Evolutionary conservation across 2,888 invertebrate species (phyloP).

Genomic region (Ennomos erosarius): DNA sequence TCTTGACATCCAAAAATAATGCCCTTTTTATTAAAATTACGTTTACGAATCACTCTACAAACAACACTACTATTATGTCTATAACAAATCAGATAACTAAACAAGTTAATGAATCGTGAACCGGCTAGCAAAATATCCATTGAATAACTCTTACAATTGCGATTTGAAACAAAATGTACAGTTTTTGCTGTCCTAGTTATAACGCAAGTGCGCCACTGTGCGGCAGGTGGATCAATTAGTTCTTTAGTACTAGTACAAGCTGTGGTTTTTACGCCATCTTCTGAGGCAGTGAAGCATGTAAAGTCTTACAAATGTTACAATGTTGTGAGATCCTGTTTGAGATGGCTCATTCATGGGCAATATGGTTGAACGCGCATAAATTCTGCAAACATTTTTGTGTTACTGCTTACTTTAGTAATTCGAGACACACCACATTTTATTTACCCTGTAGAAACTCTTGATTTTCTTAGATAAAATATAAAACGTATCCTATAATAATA

Average conservation of each 20-base stretch:
- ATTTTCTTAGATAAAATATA: no score
- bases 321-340: constrained; percentile 14
- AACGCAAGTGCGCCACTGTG: constrained; percentile 10
- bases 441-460: no score
- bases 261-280: constrained; percentile 15
- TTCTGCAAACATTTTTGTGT: neutral
- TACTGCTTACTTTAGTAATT: no score
- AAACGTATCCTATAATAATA: no score
- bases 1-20: neutral
- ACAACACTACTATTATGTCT: constrained; percentile 1
- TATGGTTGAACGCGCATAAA: neutral
- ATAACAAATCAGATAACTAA: constrained; percentile 12
- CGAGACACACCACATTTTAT: no score
- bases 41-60: neutral
- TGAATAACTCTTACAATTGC: neutral
- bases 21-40: neutral
- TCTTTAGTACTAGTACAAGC: neutral
- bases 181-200: constrained; percentile 1
- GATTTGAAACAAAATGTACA: constrained; percentile 1
- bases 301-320: constrained; percentile 17
- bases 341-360: constrained; percentile 4
- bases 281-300: constrained; percentile 16
- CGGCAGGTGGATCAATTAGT: constrained; percentile 17
- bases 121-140: constrained; percentile 5
- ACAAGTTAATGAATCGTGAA: constrained; percentile 13